Percentiles rank a stretch among this genome's conserved stretches.
Evolutionary conservation across 2,888 invertebrate species (phyloP).

Genomic region (Trichopria drosophilae): DNA sequence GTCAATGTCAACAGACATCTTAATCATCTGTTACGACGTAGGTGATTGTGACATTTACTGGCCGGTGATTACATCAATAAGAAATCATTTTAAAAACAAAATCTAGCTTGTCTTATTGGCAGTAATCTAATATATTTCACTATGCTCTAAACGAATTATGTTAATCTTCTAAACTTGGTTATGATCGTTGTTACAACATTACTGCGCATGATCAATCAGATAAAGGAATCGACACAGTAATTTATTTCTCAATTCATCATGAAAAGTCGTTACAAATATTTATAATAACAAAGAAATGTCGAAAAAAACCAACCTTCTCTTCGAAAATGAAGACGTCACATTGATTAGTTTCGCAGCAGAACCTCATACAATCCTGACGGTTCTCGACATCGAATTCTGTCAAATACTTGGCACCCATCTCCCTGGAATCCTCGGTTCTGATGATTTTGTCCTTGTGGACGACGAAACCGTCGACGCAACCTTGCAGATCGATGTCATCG

Average conservation of each 20-base stretch:
- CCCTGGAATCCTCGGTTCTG: slow-evolving; percentile 83
- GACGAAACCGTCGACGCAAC: slow-evolving; percentile 78
- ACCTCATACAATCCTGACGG: slow-evolving; percentile 78
- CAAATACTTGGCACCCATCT: slow-evolving; percentile 85
- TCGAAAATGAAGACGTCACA: slow-evolving; percentile 93
- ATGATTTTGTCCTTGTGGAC: slow-evolving; percentile 88
- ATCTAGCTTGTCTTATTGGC: too few relatives aligned
- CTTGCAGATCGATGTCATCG: slow-evolving; percentile 66
- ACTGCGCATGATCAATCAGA: too few relatives aligned
- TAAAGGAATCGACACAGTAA: too few relatives aligned
- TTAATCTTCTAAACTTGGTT: too few relatives aligned
- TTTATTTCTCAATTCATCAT: neutral
- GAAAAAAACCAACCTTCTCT: slow-evolving; percentile 69
- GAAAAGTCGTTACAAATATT: neutral
- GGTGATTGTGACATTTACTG: too few relatives aligned
- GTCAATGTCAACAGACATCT: too few relatives aligned
- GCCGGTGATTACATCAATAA: too few relatives aligned
- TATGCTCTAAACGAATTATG: too few relatives aligned
- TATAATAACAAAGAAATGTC: neutral
- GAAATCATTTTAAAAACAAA: too few relatives aligned
- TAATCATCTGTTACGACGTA: too few relatives aligned
- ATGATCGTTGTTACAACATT: too few relatives aligned
- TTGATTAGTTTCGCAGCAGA: slow-evolving; percentile 83
- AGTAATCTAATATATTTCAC: too few relatives aligned
- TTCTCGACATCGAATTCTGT: slow-evolving; percentile 82